Base-by-base conservation (phyloP, 2,797 vertebrate species). In the Lacerta agilis region DNA sequence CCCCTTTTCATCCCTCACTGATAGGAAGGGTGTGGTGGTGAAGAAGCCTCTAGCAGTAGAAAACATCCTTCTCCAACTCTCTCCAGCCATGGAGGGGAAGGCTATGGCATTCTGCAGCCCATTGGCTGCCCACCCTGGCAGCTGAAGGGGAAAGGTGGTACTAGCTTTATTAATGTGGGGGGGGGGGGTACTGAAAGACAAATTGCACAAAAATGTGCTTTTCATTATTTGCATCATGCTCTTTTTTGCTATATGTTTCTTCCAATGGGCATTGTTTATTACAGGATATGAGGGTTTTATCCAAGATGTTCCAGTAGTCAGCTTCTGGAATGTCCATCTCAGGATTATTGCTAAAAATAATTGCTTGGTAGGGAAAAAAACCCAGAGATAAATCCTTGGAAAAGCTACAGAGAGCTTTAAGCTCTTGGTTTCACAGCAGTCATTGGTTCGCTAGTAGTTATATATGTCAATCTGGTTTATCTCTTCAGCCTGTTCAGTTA, bases 311-410 rank as follows among this genome's bases (percentile, higher is more conserved):
- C 77, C 33, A 64, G 1, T 5, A 85, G 9, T 17, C 33, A 23
- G 6, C 38, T 89, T 66, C 85, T 55, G 64, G 71, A 92, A 25
- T 1, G 0, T 83, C 89, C 1, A 33, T 90, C 36, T 6, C 49
- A 17, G 90, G 66, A 83, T 92, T 92, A 55, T 15, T 45, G 38
- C 38, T 66, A 64, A 86, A 82, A 61, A 83, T 92, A 82, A 86
- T 86, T 82, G 71, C 0, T 0, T 83, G 18, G 29, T 76, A 66
- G 18, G 6, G 33, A 33, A 33, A 88, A 87, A 58, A 86, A 88
- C 82, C 1, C 0, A 2, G n/a, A 1, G 29, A 8, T 77, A 77
- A 86, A 8, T 36, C 75, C 33, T 81, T 85, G 69, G 67, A 69
- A 13, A 81, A 43, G 29, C 67, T 71, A 11, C 18, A 3, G 1